Conservation (phyloP, 1,140 invertebrate species). For the Drosophila pseudoobscura region DNA sequence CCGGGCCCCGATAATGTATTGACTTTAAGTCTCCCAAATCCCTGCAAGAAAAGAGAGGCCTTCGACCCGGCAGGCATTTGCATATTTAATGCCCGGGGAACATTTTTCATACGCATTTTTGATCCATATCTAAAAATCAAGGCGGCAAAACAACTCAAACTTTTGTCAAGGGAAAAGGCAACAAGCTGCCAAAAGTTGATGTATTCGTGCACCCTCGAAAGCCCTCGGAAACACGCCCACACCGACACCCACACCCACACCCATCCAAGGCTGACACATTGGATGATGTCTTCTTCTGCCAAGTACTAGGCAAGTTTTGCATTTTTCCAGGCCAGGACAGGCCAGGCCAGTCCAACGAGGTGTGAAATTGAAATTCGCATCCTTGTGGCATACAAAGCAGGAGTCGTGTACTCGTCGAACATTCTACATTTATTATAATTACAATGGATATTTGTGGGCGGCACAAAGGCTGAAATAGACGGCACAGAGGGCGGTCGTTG, state of each 20-base stretch:
- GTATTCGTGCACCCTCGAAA: background rate
- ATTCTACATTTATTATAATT: constrained; percentile 38
- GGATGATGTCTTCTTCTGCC: constrained; percentile 39
- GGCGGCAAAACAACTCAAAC: constrained; percentile 34
- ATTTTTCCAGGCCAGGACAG: constrained; percentile 20
- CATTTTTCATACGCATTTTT: constrained; percentile 59
- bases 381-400: constrained; percentile 50
- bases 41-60: constrained; percentile 4
- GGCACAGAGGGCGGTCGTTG: constrained; percentile 6
- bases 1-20: constrained; percentile 26
- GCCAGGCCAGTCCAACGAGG: constrained; percentile 57
- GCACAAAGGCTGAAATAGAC: constrained; percentile 13
- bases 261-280: constrained; percentile 42
- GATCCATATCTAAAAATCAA: constrained; percentile 59
- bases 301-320: constrained; percentile 24
- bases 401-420: background rate
- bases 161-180: constrained; percentile 38
- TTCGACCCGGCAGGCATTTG: constrained; percentile 45
- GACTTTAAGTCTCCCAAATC: constrained; percentile 39
- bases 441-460: constrained; percentile 19
- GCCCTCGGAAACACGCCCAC: too few relatives aligned
- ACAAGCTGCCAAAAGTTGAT: constrained; percentile 20
- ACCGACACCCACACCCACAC: too few relatives aligned
- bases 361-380: constrained; percentile 73
- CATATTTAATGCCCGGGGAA: constrained; percentile 64